phyloP scores from a whole-genome alignment of 37 sponge, comb jelly and placozoan genomes.

The Corticium candelabrum region DNA sequence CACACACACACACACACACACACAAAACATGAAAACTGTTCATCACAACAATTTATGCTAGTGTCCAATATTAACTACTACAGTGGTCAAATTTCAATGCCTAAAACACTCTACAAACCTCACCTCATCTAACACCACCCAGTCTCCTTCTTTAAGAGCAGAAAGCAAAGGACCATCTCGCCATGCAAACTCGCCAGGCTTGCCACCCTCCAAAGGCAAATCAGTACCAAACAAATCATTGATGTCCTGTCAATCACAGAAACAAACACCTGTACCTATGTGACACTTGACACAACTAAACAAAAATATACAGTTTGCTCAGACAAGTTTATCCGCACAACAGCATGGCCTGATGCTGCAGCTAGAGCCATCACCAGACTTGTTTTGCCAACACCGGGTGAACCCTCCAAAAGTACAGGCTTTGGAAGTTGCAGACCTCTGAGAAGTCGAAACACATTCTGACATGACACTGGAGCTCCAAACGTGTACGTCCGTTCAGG shows the following conservation, averaged over 20 bases:
- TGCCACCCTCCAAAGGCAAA: constrained; percentile 74
- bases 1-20: too few species aligned
- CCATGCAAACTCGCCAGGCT: constrained; percentile 70
- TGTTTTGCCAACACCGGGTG: constrained; percentile 97
- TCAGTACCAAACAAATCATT: constrained; percentile 95
- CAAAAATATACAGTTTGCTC: constrained; percentile 75
- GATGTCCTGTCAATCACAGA: constrained; percentile 54
- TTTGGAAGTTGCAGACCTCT: constrained; percentile 77
- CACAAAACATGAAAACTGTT: too few species aligned
- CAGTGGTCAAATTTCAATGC: too few species aligned
- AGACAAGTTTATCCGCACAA: constrained; percentile 87
- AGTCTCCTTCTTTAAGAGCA: constrained; percentile 79
- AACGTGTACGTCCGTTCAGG: not conserved
- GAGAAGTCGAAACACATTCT: constrained; percentile 64
- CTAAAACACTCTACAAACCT: too few species aligned
- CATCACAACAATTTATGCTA: too few species aligned
- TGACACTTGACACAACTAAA: not conserved
- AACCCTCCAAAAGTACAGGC: constrained; percentile 86
- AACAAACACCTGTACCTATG: not conserved
- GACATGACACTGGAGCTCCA: not conserved
- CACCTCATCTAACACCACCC: constrained; percentile 94
- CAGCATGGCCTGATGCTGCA: constrained; percentile 47
- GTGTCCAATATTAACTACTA: too few species aligned
- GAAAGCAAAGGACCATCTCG: constrained; percentile 91
- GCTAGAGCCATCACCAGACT: constrained; percentile 83